Percentiles rank a stretch among this genome's conserved stretches.
Conservation (phyloP, 2,797 vertebrate species). For the Malurus leucopterus region DNA sequence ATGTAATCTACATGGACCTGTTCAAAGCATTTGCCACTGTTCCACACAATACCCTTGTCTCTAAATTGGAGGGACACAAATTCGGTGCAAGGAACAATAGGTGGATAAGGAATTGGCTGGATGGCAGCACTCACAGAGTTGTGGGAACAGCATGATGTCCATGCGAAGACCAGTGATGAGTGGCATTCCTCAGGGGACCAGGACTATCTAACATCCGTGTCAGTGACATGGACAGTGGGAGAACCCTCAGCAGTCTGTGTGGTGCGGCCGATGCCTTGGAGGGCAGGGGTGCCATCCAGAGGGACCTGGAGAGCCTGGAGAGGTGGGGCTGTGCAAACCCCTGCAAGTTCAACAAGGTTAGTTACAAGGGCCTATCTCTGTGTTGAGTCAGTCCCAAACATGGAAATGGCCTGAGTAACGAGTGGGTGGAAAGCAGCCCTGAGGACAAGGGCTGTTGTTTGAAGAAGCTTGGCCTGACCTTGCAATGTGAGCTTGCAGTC, state of each 20-base stretch:
- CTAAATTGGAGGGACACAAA: neutral
- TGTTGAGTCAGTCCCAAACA: neutral
- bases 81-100: neutral
- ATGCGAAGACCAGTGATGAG: neutral
- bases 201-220: neutral
- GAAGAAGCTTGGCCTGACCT: neutral
- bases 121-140: neutral
- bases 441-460: neutral
- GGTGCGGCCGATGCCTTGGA: neutral
- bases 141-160: neutral
- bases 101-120: neutral
- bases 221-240: neutral
- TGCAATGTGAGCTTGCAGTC: neutral
- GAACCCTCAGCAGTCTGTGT: neutral
- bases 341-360: neutral
- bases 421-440: neutral
- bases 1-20: neutral
- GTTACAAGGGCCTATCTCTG: neutral
- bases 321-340: neutral
- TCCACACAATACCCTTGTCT: rapidly evolving
- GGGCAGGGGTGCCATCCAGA: neutral
- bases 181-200: rapidly evolving
- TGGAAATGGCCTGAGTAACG: neutral
- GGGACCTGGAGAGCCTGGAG: neutral
- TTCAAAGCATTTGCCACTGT: neutral